Evolutionary conservation across 2,888 invertebrate species (phyloP).

Genomic region (Zaprionus obscuricornis): DNA sequence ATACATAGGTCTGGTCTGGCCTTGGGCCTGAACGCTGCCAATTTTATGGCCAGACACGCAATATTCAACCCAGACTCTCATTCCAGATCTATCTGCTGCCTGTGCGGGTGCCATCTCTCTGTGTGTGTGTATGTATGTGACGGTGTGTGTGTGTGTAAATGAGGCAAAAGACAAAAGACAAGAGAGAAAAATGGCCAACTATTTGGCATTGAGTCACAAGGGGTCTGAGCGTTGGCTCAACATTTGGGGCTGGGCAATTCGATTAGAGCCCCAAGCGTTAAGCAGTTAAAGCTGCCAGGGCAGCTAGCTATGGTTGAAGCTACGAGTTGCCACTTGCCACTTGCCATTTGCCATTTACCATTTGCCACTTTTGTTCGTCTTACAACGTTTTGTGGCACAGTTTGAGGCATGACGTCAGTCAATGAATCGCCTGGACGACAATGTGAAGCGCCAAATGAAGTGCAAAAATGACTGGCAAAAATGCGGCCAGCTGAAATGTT

Average conservation of each 20-base stretch:
- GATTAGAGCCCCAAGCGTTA: constrained; percentile 65
- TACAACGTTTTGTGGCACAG: constrained; percentile 27
- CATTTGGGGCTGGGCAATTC: constrained; percentile 46
- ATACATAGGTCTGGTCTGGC: constrained; percentile 45
- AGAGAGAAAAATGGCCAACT: constrained; percentile 67
- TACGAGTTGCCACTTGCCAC: constrained; percentile 11
- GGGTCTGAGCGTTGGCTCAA: constrained; percentile 24
- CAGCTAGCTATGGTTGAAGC: background rate
- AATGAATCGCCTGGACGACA: constrained; percentile 42
- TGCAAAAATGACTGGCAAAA: constrained; percentile 59
- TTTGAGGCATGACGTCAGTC: constrained; percentile 53
- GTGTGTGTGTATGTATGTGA: constrained; percentile 16
- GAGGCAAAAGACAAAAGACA: constrained; percentile 54
- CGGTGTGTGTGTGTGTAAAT: constrained; percentile 51
- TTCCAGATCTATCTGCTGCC: constrained; percentile 1
- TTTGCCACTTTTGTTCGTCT: too few species aligned
- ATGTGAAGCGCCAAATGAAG: constrained; percentile 57
- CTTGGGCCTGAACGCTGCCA: constrained; percentile 36
- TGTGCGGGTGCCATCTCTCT: constrained; percentile 11
- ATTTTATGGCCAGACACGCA: constrained; percentile 77
- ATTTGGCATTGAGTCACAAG: constrained; percentile 71
- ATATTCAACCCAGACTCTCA: constrained; percentile 54
- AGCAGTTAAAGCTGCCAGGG: constrained; percentile 53
- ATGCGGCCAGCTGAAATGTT: constrained; percentile 29
- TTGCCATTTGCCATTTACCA: background rate